phyloP scores from a whole-genome alignment of 2,797 vertebrate genomes.

The Rhinichthys osculus region DNA sequence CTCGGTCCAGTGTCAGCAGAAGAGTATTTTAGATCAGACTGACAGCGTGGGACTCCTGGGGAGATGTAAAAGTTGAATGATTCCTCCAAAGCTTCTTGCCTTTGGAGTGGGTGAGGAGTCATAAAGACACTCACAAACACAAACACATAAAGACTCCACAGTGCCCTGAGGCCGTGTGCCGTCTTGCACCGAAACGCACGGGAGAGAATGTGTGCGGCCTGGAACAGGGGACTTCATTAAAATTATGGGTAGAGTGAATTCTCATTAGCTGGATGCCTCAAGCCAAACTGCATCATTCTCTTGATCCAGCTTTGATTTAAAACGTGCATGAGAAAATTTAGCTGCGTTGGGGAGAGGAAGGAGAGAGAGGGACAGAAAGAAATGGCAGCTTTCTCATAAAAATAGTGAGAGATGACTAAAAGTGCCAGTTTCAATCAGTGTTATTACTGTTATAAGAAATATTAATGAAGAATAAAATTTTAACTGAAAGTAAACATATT shows the following conservation, averaged over 20 bases:
- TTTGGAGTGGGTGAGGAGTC: background rate
- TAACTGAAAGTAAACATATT: no score
- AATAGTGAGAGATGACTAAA: background rate
- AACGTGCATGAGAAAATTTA: background rate
- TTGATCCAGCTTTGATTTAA: constrained; percentile 5
- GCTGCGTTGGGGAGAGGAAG: background rate
- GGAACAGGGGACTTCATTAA: constrained; percentile 22
- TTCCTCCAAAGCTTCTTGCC: constrained; percentile 18
- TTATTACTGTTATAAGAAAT: background rate
- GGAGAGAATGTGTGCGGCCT: background rate
- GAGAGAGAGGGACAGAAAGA: background rate
- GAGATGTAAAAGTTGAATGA: constrained; percentile 19
- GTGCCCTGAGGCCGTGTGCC: background rate
- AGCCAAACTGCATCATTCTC: background rate
- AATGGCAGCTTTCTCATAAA: background rate
- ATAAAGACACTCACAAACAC: constrained; percentile 8
- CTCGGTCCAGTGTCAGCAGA: background rate
- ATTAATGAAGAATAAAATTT: background rate
- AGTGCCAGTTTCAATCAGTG: background rate
- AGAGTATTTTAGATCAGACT: constrained; percentile 7
- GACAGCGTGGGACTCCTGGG: background rate
- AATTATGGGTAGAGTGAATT: constrained; percentile 21
- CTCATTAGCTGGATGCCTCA: constrained; percentile 21
- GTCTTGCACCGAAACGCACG: background rate
- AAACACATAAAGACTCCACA: background rate